A percentile compares a stretch with the other conserved stretches of the same genome.
These are phyloP conservation scores for Cryptoleucopteryx plumbea DNA, from an alignment of 2,113 vertebrate genomes.

Conservation along the genomic window DNA sequence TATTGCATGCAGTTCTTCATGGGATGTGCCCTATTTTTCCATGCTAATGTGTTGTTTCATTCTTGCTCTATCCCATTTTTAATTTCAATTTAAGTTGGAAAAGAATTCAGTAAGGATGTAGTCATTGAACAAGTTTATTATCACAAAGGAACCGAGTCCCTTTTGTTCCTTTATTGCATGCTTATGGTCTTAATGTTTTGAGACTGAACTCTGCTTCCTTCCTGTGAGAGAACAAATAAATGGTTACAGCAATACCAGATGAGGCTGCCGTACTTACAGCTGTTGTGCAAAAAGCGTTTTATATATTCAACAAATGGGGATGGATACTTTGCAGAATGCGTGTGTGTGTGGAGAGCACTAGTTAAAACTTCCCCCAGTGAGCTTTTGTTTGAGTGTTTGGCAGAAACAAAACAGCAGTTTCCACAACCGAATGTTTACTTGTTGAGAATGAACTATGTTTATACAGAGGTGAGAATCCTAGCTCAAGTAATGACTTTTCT, in stretches of 20 bases:
- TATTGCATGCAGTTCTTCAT: not conserved
- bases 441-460: not conserved
- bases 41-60: not conserved
- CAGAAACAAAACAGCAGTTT: not conserved
- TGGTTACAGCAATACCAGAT: not conserved
- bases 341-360: not conserved
- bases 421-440: not conserved
- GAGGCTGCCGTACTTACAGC: not conserved
- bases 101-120: not conserved
- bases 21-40: not conserved
- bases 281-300: not conserved
- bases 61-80: not conserved
- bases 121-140: not conserved
- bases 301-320: not conserved
- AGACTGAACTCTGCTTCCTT: not conserved
- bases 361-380: not conserved
- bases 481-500: not conserved
- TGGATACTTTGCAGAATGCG: not conserved
- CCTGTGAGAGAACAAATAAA: not conserved
- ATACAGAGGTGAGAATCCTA: not conserved
- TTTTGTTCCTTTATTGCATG: not conserved
- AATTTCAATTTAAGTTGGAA: not conserved
- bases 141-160: not conserved
- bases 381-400: not conserved
- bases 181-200: not conserved